These are phyloP conservation scores for Andrena hattorfiana DNA, from an alignment of 2,888 invertebrate species.

Conservation along the genomic window DNA sequence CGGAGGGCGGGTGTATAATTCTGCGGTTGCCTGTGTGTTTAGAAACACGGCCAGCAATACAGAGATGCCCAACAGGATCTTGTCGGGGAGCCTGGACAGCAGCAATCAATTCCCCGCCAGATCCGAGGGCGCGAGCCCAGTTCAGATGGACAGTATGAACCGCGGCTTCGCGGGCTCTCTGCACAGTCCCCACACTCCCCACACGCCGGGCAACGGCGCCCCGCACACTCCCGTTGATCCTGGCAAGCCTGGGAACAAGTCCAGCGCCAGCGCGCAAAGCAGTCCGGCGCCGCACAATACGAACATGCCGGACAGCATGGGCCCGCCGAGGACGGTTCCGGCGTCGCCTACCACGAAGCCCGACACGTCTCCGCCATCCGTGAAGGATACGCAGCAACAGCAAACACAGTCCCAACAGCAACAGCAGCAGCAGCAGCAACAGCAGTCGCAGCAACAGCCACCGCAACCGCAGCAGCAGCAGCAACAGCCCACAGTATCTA, in stretches of 20 bases:
- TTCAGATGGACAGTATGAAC: conserved; percentile 82
- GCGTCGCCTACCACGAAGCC: conserved; percentile 84
- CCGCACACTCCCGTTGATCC: conserved; percentile 83
- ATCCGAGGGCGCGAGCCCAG: conserved; percentile 83
- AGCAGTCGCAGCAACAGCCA: conserved; percentile 80
- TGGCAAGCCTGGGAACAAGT: conserved; percentile 78
- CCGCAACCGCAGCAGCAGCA: conserved; percentile 74
- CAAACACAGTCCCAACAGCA: conserved; percentile 81
- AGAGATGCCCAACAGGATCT: conserved; percentile 81
- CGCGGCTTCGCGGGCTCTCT: conserved; percentile 82
- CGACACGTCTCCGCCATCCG: conserved; percentile 82
- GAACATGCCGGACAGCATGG: conserved; percentile 82
- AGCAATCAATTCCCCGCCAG: conserved; percentile 80
- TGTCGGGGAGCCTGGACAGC: conserved; percentile 78
- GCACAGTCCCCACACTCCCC: conserved; percentile 83
- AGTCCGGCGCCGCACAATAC: conserved; percentile 82
- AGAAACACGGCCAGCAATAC: conserved; percentile 78
- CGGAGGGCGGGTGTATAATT: too few species aligned
- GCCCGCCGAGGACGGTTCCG: conserved; percentile 82
- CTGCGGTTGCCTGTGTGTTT: not conserved
- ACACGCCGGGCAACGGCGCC: conserved; percentile 81
- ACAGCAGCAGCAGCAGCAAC: conserved; percentile 82
- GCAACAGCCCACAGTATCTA: conserved; percentile 80
- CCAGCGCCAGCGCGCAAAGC: conserved; percentile 82
- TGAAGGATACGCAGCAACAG: conserved; percentile 78